Conservation (phyloP, 2,113 vertebrate species). For the Bostrychus sinensis region DNA sequence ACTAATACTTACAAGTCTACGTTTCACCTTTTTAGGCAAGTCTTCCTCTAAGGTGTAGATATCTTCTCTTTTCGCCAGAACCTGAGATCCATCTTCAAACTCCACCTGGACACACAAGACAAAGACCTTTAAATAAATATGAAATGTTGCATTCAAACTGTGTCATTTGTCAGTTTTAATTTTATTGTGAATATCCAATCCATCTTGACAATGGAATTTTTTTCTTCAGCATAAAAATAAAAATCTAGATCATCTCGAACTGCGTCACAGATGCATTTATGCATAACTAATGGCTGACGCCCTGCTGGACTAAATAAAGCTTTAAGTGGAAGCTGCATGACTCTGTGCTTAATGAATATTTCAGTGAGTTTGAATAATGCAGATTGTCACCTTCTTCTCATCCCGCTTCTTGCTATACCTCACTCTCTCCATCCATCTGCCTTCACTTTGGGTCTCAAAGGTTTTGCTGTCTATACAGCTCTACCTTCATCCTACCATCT, state of each 20-base stretch:
- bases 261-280: constrained; percentile 66
- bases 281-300: constrained; percentile 68
- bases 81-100: constrained; percentile 97
- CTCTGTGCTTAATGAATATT: constrained; percentile 71
- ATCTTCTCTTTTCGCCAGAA: constrained; percentile 92
- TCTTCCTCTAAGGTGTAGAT: constrained; percentile 95
- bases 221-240: constrained; percentile 31
- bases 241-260: constrained; percentile 31
- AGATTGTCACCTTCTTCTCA: constrained; percentile 68
- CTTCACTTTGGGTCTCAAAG: constrained; percentile 14
- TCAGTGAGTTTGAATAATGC: constrained; percentile 77
- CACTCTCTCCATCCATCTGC: constrained; percentile 36
- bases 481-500: constrained; percentile 31
- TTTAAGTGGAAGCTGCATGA: constrained; percentile 66
- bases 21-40: constrained; percentile 95
- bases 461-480: constrained; percentile 19
- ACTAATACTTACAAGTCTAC: constrained; percentile 90
- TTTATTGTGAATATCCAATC: constrained; percentile 2
- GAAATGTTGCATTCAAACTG: not conserved
- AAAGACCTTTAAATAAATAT: not conserved
- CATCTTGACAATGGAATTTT: constrained; percentile 45
- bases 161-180: not conserved
- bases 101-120: constrained; percentile 85
- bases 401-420: constrained; percentile 22
- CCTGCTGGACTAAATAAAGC: constrained; percentile 72